Conservation (phyloP, 35 echinoderm and acorn worm species). For the Patiria miniata region DNA sequence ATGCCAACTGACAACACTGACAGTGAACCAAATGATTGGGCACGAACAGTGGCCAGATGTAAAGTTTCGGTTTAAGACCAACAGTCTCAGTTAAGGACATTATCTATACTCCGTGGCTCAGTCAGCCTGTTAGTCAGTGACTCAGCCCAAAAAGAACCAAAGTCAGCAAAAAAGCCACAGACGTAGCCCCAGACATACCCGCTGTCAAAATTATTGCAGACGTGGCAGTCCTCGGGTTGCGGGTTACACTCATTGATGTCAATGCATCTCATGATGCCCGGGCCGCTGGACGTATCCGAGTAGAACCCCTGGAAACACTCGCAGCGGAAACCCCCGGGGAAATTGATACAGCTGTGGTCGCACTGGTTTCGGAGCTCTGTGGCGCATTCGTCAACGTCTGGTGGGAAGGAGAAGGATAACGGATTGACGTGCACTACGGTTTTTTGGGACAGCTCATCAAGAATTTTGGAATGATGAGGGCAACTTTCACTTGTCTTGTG, state of each 20-base stretch:
- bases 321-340: constrained; percentile 86
- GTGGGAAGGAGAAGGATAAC: neutral
- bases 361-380: constrained; percentile 74
- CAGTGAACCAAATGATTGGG: too few relatives aligned
- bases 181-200: constrained; percentile 65
- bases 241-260: constrained; percentile 86
- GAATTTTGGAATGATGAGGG: too few relatives aligned
- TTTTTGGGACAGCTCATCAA: too few relatives aligned
- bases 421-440: too few relatives aligned
- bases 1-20: too few relatives aligned
- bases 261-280: constrained; percentile 40
- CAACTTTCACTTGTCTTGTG: too few relatives aligned
- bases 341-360: constrained; percentile 83
- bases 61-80: too few relatives aligned
- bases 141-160: too few relatives aligned
- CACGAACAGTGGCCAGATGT: too few relatives aligned
- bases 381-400: constrained; percentile 96
- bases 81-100: too few relatives aligned
- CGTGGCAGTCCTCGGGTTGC: constrained; percentile 72
- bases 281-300: constrained; percentile 12
- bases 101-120: too few relatives aligned
- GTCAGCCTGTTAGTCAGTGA: too few relatives aligned
- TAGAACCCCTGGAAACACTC: constrained; percentile 75
- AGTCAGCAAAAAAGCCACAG: neutral
- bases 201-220: constrained; percentile 73